Percentiles rank a stretch among this genome's conserved stretches.
Conservation (phyloP, 2,113 vertebrate genomes). For the Halcyon malimbica region DNA sequence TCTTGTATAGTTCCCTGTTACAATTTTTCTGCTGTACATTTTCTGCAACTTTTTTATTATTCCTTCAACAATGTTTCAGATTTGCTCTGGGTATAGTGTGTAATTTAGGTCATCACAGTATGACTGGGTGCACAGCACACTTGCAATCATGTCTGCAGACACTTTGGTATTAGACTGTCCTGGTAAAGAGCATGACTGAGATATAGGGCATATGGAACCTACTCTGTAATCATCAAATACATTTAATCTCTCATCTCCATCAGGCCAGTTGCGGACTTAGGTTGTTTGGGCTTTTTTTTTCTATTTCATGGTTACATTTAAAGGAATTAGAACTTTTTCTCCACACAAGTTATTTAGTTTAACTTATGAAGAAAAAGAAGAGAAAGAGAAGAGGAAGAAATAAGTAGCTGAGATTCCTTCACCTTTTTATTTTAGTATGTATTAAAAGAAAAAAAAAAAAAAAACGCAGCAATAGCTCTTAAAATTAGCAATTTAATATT, state of each 20-base stretch:
- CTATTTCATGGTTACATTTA: background rate
- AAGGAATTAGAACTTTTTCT: background rate
- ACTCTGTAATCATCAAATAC: constrained; percentile 26
- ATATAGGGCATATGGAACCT: background rate
- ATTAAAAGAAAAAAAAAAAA: background rate
- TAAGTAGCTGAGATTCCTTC: background rate
- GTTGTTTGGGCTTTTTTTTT: background rate
- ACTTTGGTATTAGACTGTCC: background rate
- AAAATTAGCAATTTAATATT: constrained; percentile 64
- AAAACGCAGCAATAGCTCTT: constrained; percentile 21
- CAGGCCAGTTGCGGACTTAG: background rate
- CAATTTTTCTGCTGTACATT: background rate
- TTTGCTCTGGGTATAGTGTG: background rate
- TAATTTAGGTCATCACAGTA: background rate
- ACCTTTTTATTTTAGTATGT: constrained; percentile 20
- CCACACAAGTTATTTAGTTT: background rate
- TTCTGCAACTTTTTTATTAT: background rate
- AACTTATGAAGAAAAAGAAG: background rate
- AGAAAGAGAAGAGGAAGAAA: background rate
- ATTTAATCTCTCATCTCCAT: background rate
- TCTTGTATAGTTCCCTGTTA: background rate
- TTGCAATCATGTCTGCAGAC: constrained; percentile 19
- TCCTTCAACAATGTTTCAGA: background rate
- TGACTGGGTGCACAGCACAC: background rate
- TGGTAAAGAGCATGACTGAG: constrained; percentile 7